Evolutionary conservation across 2,113 vertebrate genomes (phyloP).

Genomic region (Brachyistius frenatus): DNA sequence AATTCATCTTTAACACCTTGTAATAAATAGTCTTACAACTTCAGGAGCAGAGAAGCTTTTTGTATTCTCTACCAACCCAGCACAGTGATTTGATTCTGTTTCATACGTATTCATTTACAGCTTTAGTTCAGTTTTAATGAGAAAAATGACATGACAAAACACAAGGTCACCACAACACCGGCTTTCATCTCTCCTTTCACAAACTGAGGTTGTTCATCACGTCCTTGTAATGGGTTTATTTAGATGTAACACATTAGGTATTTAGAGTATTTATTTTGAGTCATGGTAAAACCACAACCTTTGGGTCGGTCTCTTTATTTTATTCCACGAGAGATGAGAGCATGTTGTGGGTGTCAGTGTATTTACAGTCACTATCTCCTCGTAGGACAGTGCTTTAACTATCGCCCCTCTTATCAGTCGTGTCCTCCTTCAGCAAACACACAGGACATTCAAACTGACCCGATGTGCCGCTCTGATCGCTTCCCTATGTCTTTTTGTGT

Average conservation of each 20-base stretch:
- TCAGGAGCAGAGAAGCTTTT: too few species aligned
- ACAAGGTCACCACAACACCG: too few species aligned
- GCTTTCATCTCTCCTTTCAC: not conserved
- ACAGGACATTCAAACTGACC: conserved; percentile 46
- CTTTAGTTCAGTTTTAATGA: not conserved
- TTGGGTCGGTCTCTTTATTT: conserved; percentile 37
- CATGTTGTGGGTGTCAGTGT: not conserved
- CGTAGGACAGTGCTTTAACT: conserved; percentile 23
- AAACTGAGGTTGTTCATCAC: not conserved
- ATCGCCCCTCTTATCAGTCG: conserved; percentile 45
- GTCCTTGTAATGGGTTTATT: not conserved
- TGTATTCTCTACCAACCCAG: too few species aligned
- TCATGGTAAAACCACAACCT: conserved; percentile 9
- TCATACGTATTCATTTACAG: not conserved
- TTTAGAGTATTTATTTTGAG: conserved; percentile 13
- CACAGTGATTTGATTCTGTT: too few species aligned
- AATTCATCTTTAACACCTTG: too few species aligned
- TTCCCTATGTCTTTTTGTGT: not conserved
- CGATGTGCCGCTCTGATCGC: conserved; percentile 25
- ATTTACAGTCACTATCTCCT: conserved; percentile 52
- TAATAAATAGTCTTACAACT: too few species aligned
- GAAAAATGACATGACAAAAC: too few species aligned
- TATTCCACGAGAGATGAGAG: conserved; percentile 49
- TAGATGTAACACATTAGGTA: not conserved
- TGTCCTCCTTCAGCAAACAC: conserved; percentile 26